Percentiles rank a stretch among this genome's conserved stretches.
These are phyloP conservation scores for Eupithecia subumbrata DNA, from an alignment of 2,888 invertebrate genomes.

Conservation along the genomic window DNA sequence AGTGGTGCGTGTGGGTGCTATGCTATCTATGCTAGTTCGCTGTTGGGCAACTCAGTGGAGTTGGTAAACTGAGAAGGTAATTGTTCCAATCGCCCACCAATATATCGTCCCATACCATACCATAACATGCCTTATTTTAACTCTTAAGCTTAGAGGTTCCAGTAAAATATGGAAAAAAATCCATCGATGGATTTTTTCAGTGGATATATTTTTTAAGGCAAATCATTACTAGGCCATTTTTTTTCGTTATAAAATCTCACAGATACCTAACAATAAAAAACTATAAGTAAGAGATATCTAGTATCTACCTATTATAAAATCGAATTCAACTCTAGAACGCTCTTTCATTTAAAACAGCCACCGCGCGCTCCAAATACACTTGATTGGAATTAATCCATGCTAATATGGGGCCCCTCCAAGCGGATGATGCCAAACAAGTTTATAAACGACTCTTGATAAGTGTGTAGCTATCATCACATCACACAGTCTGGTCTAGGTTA, in stretches of 20 bases:
- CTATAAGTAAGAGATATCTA: not conserved
- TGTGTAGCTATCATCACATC: slow-evolving; percentile 26
- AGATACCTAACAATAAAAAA: too few relatives aligned
- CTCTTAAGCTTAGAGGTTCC: too few relatives aligned
- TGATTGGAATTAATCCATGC: slow-evolving; percentile 72
- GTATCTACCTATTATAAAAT: not conserved
- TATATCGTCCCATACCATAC: too few relatives aligned
- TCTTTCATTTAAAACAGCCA: slow-evolving; percentile 12
- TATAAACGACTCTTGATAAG: slow-evolving; percentile 45
- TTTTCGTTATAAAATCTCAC: not conserved
- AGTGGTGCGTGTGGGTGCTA: slow-evolving; percentile 13
- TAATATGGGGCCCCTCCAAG: slow-evolving; percentile 72
- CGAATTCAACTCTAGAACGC: slow-evolving; percentile 4
- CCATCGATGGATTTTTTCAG: not conserved
- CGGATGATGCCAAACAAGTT: slow-evolving; percentile 58
- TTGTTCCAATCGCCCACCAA: too few relatives aligned
- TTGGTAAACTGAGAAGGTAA: not conserved
- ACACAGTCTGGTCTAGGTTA: slow-evolving; percentile 22
- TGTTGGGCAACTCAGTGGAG: slow-evolving; percentile 3
- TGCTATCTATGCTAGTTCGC: not conserved
- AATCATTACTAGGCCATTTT: not conserved
- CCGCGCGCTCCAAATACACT: slow-evolving; percentile 57
- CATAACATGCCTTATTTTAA: too few relatives aligned
- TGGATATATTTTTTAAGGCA: not conserved
- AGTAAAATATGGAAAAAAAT: not conserved